Evolutionary conservation across 2,113 vertebrate species (phyloP), one percentile per base, ranked within the genome.

Genomic region (Amphiprion ocellaris): DNA sequence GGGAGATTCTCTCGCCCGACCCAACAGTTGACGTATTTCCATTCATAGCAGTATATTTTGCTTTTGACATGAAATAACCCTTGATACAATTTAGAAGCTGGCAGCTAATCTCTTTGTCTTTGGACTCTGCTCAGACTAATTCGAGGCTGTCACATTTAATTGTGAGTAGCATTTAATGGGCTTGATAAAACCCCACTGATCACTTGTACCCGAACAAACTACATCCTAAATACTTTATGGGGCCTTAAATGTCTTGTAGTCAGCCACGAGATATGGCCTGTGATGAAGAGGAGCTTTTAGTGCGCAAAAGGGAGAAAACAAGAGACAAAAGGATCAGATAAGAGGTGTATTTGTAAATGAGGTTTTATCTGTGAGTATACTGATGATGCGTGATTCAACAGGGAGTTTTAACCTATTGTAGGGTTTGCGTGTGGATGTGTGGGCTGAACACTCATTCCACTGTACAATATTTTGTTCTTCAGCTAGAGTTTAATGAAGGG

Each of bases 171-270:
- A 76, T 88, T 93, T 92, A 92, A 91, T 88, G 77, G 83, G 84
- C 85, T 88, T 91, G 90, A 92, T 93, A 89, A 94, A 92, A 79
- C 77, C 53, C 66, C 50, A 59, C 71, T 84, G 89, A 91, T 85
- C 89, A 80, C 87, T 92, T 85, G 84, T 81, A 88, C 88, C 75
- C 50, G 84, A 80, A 89, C 81, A 90, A 92, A 89, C 83, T 77
- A 72, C 83, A 84, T 74, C 74, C 90, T 90, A 91, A 93, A 93
- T 85, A 78, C 86, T 92, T 91, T 91, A 92, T 86, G 77, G 80
- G 84, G 78, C 71, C 85, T 91, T 92, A 90, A 94, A 92, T 81
- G 90, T 87, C 85, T 82, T 39, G 77, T 87, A 74, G 77, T 73
- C 52, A 64, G 81, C 64, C 1, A 17, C 78, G 72, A 87, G 72